Base-by-base conservation (phyloP, 2,888 invertebrate genomes). In the Drosophila helvetica region DNA sequence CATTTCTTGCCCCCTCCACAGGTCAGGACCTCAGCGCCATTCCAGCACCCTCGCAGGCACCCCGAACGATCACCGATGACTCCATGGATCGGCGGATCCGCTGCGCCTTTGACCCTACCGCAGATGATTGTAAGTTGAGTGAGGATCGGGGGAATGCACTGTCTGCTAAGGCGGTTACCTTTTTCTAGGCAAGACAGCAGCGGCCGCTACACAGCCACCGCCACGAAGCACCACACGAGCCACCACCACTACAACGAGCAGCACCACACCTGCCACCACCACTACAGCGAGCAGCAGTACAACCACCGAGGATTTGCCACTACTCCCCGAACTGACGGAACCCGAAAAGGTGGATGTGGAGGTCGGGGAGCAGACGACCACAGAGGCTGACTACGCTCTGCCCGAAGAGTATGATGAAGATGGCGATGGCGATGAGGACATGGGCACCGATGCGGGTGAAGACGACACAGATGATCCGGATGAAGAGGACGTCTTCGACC, bases 51-150 rank as follows among this genome's bases (percentile, higher is more conserved):
- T 18, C 15, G 19, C 7, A 17, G 42, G 30, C 1, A 25, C 10
- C 42, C 5, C 25, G 15, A 33, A 59, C 45, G 15, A 65, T 47
- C 48, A 27, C 30, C 7, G 17, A 54, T 9, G 54, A 54, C 30
- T 9, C 45, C 18, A 10, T 56, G 19, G 45, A 64, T 15, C 50
- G 30, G 5, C 42, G 8, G 8, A 60, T 48, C n/a, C 67, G 59
- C 52, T 73, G 71, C 42, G 42, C 57, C 12, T 58, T 61, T n/a
- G 42, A 71, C 45, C 72, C 71, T 27, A 72, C 53, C 0, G 30
- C 50, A 0, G 48, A 56, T 15, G 63, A 71, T 30, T 71, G 71
- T 70, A 9, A 56, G 70, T 33, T 6, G 38, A 7, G n/a, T 15
- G 15, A 2, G 38, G 38, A n/a, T 7, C 15, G 6, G 7, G 15